A percentile compares a stretch with the other conserved stretches of the same genome.
phyloP scores from a whole-genome alignment of 2,888 invertebrate genomes.

The Phyllotreta striolata region DNA sequence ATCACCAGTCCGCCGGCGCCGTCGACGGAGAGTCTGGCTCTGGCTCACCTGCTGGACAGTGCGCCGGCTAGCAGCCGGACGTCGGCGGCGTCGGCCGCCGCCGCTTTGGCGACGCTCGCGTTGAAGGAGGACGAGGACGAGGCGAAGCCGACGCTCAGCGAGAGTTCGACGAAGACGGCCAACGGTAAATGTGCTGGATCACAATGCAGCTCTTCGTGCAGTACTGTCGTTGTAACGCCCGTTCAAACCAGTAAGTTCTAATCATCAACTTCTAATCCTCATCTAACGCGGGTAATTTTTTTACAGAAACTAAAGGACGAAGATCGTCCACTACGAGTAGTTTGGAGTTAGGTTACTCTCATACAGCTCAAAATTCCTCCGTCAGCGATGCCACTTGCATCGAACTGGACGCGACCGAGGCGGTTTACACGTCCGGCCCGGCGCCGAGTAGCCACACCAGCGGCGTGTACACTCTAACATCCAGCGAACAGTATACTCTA shows the following conservation, averaged over 20 bases:
- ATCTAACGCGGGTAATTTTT: conserved; percentile 26
- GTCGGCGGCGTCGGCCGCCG: conserved; percentile 63
- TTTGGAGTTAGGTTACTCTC: conserved; percentile 83
- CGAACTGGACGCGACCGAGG: conserved; percentile 66
- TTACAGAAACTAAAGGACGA: conserved; percentile 63
- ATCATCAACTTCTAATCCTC: conserved; percentile 9
- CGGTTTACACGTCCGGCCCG: conserved; percentile 67
- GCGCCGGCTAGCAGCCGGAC: conserved; percentile 68
- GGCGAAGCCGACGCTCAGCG: conserved; percentile 63
- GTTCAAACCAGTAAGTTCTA: conserved; percentile 58
- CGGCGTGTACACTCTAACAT: conserved; percentile 83
- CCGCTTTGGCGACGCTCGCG: conserved; percentile 61
- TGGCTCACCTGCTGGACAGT: conserved; percentile 77
- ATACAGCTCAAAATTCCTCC: conserved; percentile 86
- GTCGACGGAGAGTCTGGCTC: conserved; percentile 83
- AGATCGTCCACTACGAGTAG: conserved; percentile 82
- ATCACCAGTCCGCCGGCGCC: conserved; percentile 85
- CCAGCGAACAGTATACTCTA: conserved; percentile 64
- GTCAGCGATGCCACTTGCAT: conserved; percentile 77
- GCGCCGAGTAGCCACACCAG: conserved; percentile 84
- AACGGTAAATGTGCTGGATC: conserved; percentile 75
- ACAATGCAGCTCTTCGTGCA: conserved; percentile 87
- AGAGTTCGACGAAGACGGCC: conserved; percentile 65
- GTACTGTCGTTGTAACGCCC: conserved; percentile 81
- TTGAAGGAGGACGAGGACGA: conserved; percentile 57